Conservation (phyloP, 2,888 invertebrate species). For the Agrotis puta region DNA sequence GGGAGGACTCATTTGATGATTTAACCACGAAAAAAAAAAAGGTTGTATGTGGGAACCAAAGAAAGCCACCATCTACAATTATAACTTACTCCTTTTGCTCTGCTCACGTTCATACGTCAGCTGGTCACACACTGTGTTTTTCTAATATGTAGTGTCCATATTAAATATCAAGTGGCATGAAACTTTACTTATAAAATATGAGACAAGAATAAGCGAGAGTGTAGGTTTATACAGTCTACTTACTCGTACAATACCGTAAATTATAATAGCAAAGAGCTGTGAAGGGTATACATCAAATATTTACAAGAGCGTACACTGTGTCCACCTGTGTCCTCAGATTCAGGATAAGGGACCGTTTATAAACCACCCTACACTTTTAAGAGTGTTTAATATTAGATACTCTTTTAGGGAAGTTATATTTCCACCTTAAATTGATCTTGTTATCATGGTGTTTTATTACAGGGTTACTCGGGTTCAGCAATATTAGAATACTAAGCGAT, state of each 20-base stretch:
- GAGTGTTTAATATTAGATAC: constrained; percentile 48
- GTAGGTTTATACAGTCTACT: constrained; percentile 50
- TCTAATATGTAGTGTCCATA: constrained; percentile 1
- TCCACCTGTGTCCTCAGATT: constrained; percentile 83
- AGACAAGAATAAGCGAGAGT: constrained; percentile 46
- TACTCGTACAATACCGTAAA: constrained; percentile 61
- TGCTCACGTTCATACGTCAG: not conserved
- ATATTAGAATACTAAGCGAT: not conserved
- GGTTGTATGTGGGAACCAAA: no score
- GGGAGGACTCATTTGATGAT: no score
- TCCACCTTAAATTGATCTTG: not conserved
- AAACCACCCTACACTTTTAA: constrained; percentile 70
- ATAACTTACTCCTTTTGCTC: not conserved
- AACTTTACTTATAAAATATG: constrained; percentile 55
- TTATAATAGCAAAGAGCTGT: constrained; percentile 78
- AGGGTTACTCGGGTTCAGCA: not conserved
- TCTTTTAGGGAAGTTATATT: constrained; percentile 1
- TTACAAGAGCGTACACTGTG: constrained; percentile 78
- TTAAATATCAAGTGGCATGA: constrained; percentile 43
- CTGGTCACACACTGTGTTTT: not conserved
- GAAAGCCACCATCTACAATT: not conserved
- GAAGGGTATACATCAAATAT: constrained; percentile 86
- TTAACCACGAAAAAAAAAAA: no score
- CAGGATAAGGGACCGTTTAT: constrained; percentile 70
- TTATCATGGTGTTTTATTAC: constrained; percentile 6